Evolutionary conservation across 2,113 vertebrate genomes (phyloP).

Genomic region (Hiodon tergisus): DNA sequence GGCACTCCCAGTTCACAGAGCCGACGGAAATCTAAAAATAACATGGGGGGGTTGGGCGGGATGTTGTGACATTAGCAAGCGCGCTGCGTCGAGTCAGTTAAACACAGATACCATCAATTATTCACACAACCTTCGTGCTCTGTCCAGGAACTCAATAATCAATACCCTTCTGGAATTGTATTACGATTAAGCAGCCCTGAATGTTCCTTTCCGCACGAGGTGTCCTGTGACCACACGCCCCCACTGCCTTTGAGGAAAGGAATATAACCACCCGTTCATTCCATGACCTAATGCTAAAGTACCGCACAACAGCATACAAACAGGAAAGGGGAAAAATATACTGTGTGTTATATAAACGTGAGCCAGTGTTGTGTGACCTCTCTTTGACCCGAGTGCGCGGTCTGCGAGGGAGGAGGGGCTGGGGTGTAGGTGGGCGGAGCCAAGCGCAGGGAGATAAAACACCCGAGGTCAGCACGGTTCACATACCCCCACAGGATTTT

Average conservation of each 20-base stretch:
- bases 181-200: not conserved
- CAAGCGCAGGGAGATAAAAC: not conserved
- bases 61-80: not conserved
- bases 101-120: not conserved
- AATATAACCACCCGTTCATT: not conserved
- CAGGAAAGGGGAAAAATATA: not conserved
- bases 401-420: not conserved
- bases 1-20: not conserved
- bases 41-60: not conserved
- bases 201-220: not conserved
- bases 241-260: not conserved
- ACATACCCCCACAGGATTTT: not conserved
- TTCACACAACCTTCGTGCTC: not conserved
- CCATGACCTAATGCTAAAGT: not conserved
- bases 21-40: not conserved
- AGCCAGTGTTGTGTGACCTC: not conserved
- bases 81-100: not conserved
- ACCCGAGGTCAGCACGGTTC: too few species aligned
- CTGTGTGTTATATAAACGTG: not conserved
- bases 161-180: not conserved
- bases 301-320: not conserved
- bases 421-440: not conserved
- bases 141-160: not conserved
- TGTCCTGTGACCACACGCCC: not conserved
- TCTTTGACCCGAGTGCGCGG: not conserved